Conservation (phyloP, 2,797 vertebrate genomes). For the Sebastes glaucus region DNA sequence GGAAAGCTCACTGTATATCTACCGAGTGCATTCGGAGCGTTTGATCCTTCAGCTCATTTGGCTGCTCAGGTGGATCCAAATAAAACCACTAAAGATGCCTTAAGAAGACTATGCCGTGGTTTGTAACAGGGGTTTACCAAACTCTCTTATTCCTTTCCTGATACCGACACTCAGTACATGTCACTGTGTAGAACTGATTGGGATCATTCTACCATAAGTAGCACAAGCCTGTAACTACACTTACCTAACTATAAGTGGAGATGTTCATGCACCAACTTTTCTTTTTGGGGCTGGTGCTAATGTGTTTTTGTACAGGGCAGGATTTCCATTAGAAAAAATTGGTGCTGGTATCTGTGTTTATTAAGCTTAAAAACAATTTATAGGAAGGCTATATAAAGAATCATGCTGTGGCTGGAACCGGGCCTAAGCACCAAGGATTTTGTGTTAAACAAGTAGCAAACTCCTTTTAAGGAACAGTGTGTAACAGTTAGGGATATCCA, state of each 20-base stretch:
- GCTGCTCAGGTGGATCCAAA: neutral
- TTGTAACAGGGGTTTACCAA: neutral
- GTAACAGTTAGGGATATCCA: neutral
- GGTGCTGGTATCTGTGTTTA: neutral
- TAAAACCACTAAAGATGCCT: neutral
- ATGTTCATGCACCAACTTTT: neutral
- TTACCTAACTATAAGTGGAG: no score
- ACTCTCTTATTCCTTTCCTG: neutral
- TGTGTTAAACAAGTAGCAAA: neutral
- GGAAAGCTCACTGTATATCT: neutral
- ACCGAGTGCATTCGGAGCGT: neutral
- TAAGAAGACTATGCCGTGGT: neutral
- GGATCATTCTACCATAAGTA: neutral
- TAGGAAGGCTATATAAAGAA: neutral
- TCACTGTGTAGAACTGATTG: neutral
- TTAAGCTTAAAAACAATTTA: neutral
- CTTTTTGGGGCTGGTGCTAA: neutral
- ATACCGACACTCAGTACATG: neutral
- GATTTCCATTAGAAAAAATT: neutral
- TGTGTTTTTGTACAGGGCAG: neutral
- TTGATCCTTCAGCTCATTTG: neutral
- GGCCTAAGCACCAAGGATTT: neutral
- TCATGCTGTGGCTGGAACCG: neutral
- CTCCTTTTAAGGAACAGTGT: neutral
- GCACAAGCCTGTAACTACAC: neutral